Percentiles rank a stretch among this genome's conserved stretches.
Evolutionary conservation across 2,888 invertebrate genomes (phyloP).

Genomic region (Girardia tigrina): DNA sequence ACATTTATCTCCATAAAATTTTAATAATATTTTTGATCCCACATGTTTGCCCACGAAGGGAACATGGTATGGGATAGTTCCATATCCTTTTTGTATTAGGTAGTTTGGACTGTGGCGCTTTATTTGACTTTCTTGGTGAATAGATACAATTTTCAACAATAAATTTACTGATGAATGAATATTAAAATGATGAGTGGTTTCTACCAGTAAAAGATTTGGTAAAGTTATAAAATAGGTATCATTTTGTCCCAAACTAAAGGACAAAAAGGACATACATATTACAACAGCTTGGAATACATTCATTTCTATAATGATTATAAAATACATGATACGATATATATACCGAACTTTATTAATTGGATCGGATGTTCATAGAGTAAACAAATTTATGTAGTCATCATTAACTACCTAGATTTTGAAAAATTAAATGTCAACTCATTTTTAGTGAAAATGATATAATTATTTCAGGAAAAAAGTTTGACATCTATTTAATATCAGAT

Average conservation of each 20-base stretch:
- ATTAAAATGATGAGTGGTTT: constrained; percentile 24
- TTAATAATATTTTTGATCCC: not conserved
- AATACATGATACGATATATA: too few species aligned
- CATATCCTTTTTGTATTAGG: not conserved
- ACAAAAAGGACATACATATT: too few species aligned
- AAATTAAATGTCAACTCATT: too few species aligned
- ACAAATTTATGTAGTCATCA: too few species aligned
- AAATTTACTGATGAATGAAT: constrained; percentile 7
- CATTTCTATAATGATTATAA: too few species aligned
- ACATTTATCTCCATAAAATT: not conserved
- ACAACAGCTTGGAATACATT: too few species aligned
- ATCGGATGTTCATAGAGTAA: too few species aligned
- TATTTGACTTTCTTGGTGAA: not conserved
- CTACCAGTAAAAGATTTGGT: constrained; percentile 4
- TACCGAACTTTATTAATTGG: too few species aligned
- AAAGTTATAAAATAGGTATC: constrained; percentile 28
- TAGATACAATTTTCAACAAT: not conserved
- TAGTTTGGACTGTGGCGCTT: not conserved
- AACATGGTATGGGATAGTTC: not conserved
- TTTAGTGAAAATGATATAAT: too few species aligned
- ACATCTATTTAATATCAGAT: too few species aligned
- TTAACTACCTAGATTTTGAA: too few species aligned
- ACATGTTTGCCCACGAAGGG: not conserved
- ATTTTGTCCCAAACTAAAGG: not conserved
- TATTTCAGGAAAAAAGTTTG: too few species aligned